Conservation (phyloP, 2,113 vertebrate species). For the Corythornis madagascariensis region DNA sequence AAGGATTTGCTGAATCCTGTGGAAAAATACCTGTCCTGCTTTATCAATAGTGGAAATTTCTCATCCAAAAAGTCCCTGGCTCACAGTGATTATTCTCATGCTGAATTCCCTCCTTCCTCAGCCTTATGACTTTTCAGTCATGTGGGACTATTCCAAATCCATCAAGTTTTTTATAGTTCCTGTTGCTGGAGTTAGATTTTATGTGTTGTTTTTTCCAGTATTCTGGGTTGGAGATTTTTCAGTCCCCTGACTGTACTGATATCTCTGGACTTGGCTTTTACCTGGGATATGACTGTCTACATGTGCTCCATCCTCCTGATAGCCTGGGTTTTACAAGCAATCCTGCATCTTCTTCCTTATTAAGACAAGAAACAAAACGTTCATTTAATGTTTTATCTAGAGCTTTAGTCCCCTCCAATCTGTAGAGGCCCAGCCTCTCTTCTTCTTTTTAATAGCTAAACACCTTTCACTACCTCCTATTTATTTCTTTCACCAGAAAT, state of each 20-base stretch:
- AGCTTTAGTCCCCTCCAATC: not conserved
- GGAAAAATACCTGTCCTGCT: not conserved
- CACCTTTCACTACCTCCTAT: not conserved
- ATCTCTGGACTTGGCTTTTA: not conserved
- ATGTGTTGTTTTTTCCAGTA: not conserved
- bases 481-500: not conserved
- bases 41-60: not conserved
- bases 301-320: not conserved
- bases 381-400: not conserved
- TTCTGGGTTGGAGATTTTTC: not conserved
- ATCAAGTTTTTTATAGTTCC: not conserved
- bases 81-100: not conserved
- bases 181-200: accelerated
- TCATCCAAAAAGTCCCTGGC: not conserved
- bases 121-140: not conserved
- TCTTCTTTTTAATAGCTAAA: not conserved
- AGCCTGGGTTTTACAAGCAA: not conserved
- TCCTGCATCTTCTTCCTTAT: not conserved
- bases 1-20: not conserved
- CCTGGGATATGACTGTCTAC: not conserved
- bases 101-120: not conserved
- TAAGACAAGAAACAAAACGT: not conserved
- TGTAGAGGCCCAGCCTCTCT: not conserved
- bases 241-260: not conserved
- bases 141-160: not conserved